A percentile compares a stretch with the other conserved stretches of the same genome.
Evolutionary conservation across 2,113 vertebrate species (phyloP).

Genomic region (Collichthys lucidus): DNA sequence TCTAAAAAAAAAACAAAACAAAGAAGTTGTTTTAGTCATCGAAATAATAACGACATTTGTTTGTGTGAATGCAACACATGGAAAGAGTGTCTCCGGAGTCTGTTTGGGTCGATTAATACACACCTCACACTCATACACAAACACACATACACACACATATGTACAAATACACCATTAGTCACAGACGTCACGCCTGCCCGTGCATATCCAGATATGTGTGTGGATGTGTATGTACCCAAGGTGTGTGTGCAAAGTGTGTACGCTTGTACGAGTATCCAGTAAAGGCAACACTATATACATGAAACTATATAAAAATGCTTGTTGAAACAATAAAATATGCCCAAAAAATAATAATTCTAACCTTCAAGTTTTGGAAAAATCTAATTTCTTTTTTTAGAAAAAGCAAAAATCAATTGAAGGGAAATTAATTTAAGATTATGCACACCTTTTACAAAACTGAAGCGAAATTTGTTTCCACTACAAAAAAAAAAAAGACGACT

Average conservation of each 20-base stretch:
- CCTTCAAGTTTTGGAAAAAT: slow-evolving; percentile 73
- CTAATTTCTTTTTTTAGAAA: slow-evolving; percentile 53
- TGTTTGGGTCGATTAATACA: slow-evolving; percentile 71
- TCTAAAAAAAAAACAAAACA: slow-evolving; percentile 38
- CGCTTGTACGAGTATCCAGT: slow-evolving; percentile 65
- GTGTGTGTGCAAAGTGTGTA: slow-evolving; percentile 65
- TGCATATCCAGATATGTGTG: slow-evolving; percentile 70
- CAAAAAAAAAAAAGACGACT: slow-evolving; percentile 62
- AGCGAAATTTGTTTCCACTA: slow-evolving; percentile 57
- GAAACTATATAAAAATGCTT: slow-evolving; percentile 72
- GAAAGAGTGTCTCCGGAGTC: slow-evolving; percentile 70
- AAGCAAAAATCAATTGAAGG: slow-evolving; percentile 46
- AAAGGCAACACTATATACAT: slow-evolving; percentile 85
- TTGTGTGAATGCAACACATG: slow-evolving; percentile 64
- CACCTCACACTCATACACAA: slow-evolving; percentile 68
- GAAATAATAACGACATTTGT: slow-evolving; percentile 62
- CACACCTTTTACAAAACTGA: slow-evolving; percentile 75
- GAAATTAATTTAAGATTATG: slow-evolving; percentile 72
- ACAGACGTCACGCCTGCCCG: slow-evolving; percentile 64
- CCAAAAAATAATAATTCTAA: slow-evolving; percentile 62
- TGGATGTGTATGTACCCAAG: slow-evolving; percentile 59
- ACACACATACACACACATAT: slow-evolving; percentile 71
- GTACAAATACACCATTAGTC: slow-evolving; percentile 58
- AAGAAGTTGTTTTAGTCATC: slow-evolving; percentile 46
- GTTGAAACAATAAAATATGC: slow-evolving; percentile 70